phyloP scores from a whole-genome alignment of 2,113 vertebrate species.

The Ceuthmochares aereus region DNA sequence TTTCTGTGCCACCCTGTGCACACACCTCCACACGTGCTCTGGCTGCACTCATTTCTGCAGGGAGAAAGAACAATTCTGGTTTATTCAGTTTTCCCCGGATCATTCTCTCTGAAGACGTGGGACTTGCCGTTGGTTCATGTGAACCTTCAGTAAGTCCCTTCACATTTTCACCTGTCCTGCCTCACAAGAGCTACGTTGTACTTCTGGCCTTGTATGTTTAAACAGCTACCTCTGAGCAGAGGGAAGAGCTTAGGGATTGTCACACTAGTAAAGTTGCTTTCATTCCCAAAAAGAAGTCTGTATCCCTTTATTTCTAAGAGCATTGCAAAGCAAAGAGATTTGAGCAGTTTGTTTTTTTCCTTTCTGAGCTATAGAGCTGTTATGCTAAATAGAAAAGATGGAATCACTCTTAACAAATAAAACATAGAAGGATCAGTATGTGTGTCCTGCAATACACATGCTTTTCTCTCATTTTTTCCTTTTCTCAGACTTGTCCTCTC shows the following conservation, averaged over 20 bases:
- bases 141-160: background rate
- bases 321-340: background rate
- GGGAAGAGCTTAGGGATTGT: background rate
- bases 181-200: accelerated
- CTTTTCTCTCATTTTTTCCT: background rate
- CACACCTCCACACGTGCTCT: background rate
- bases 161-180: accelerated
- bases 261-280: background rate
- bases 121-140: accelerated
- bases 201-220: background rate
- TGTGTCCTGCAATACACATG: background rate
- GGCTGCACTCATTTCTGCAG: background rate
- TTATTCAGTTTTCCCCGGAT: background rate
- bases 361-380: background rate
- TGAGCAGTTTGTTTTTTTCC: background rate
- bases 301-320: background rate
- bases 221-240: background rate
- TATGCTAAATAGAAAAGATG: background rate
- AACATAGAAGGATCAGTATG: accelerated
- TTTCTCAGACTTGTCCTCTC: background rate
- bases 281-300: background rate
- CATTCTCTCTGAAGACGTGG: background rate
- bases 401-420: background rate
- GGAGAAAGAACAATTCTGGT: background rate
- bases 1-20: background rate